Percentiles rank a stretch among this genome's conserved stretches.
phyloP scores from a whole-genome alignment of 2,113 vertebrate species.

The Boulengeromyrus knoepffleri region DNA sequence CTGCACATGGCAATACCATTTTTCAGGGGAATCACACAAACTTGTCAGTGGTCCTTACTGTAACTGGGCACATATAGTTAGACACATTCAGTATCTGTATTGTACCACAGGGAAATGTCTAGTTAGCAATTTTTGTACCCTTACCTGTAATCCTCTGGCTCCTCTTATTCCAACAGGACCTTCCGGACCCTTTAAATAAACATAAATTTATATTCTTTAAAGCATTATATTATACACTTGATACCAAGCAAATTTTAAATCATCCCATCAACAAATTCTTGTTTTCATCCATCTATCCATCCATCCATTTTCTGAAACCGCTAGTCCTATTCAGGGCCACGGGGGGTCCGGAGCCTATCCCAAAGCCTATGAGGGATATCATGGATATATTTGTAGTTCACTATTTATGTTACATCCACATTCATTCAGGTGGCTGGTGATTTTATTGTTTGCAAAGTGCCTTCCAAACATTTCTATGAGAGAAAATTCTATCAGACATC shows the following conservation, averaged over 20 bases:
- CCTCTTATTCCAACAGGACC: slow-evolving; percentile 70
- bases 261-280: background rate
- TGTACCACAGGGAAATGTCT: background rate
- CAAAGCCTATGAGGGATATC: too few relatives aligned
- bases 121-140: slow-evolving; percentile 9
- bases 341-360: too few relatives aligned
- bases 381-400: background rate
- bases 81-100: background rate
- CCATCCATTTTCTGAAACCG: too few relatives aligned
- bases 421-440: background rate
- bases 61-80: background rate
- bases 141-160: slow-evolving; percentile 73
- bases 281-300: background rate
- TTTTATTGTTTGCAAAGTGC: background rate
- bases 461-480: background rate
- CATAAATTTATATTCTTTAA: background rate
- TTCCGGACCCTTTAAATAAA: slow-evolving; percentile 66
- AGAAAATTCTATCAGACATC: background rate
- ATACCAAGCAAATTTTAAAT: background rate
- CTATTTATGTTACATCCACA: too few relatives aligned
- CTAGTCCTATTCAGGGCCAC: too few relatives aligned
- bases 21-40: background rate
- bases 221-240: background rate
- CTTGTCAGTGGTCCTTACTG: background rate
- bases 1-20: background rate